A percentile compares a stretch with the other conserved stretches of the same genome.
Conservation (phyloP, 2,113 vertebrate species). For the Myrmophylax atrothorax region DNA sequence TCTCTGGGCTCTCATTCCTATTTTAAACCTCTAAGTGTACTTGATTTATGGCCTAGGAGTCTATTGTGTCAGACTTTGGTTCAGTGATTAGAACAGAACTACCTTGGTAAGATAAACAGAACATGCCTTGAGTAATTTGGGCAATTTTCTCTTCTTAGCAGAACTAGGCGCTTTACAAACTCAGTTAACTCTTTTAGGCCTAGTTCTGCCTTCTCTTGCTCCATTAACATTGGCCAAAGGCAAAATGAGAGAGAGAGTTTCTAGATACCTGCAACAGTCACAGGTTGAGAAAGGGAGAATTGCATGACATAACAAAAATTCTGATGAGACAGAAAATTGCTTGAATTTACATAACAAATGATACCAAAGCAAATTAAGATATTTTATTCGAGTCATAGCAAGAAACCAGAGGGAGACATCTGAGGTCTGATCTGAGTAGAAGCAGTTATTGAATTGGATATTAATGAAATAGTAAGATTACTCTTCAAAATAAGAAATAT, state of each 20-base stretch:
- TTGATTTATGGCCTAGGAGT: too few relatives aligned
- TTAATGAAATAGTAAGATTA: not conserved
- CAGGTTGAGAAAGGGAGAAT: not conserved
- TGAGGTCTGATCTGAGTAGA: slow-evolving; percentile 19
- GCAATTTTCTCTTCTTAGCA: too few relatives aligned
- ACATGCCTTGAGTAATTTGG: too few relatives aligned
- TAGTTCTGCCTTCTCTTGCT: too few relatives aligned
- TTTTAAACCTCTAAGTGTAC: too few relatives aligned
- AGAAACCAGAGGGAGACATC: slow-evolving; percentile 48
- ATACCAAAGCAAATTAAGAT: not conserved
- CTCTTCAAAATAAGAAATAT: not conserved
- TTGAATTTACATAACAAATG: not conserved
- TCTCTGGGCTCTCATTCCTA: too few relatives aligned
- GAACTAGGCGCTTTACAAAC: too few relatives aligned
- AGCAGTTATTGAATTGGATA: not conserved
- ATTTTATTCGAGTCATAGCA: not conserved
- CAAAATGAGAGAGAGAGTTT: not conserved
- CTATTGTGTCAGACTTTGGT: too few relatives aligned
- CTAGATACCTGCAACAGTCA: not conserved
- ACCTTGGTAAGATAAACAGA: too few relatives aligned
- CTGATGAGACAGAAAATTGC: not conserved
- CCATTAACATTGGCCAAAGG: not conserved
- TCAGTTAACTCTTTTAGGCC: too few relatives aligned
- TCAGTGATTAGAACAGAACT: too few relatives aligned
- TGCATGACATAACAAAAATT: not conserved